Conservation (phyloP, 2,113 vertebrate genomes). For the Oryzias melastigma region DNA sequence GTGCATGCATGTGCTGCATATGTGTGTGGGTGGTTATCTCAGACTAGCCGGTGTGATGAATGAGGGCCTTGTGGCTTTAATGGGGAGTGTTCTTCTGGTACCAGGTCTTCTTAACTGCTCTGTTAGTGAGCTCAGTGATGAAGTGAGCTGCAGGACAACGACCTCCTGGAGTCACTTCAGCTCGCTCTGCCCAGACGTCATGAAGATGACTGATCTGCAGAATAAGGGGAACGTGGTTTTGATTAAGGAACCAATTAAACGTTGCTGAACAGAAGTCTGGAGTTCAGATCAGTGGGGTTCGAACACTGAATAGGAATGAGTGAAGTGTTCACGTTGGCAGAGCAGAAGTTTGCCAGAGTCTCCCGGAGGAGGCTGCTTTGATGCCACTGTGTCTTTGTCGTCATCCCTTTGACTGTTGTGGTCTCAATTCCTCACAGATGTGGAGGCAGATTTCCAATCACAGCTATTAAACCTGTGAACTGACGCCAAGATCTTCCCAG, state of each 20-base stretch:
- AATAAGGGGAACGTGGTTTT: no score
- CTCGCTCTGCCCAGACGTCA: slow-evolving; percentile 31
- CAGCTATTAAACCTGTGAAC: slow-evolving; percentile 66
- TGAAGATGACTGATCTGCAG: slow-evolving; percentile 10
- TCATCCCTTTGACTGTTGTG: slow-evolving; percentile 71
- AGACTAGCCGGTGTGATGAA: slow-evolving; percentile 48
- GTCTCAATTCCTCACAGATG: slow-evolving; percentile 75
- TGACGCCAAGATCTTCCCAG: slow-evolving; percentile 68
- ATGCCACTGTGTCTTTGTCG: slow-evolving; percentile 66
- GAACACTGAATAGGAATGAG: slow-evolving; percentile 2
- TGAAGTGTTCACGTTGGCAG: slow-evolving; percentile 4
- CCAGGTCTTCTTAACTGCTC: slow-evolving; percentile 24
- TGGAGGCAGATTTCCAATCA: slow-evolving; percentile 73
- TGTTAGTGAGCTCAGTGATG: slow-evolving; percentile 52
- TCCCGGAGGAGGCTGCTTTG: slow-evolving; percentile 15
- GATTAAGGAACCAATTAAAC: no score
- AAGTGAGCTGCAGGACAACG: slow-evolving; percentile 61
- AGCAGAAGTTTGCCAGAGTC: slow-evolving; percentile 19
- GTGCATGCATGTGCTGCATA: neutral
- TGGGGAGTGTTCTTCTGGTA: slow-evolving; percentile 40
- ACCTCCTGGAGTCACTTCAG: slow-evolving; percentile 26
- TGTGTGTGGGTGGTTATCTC: slow-evolving; percentile 8
- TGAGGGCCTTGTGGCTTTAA: slow-evolving; percentile 48
- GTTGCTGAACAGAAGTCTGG: no score
- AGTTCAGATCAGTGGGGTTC: neutral